Evolutionary conservation across 1,140 invertebrate species (phyloP).

Genomic region (Cyclargus thomasi): DNA sequence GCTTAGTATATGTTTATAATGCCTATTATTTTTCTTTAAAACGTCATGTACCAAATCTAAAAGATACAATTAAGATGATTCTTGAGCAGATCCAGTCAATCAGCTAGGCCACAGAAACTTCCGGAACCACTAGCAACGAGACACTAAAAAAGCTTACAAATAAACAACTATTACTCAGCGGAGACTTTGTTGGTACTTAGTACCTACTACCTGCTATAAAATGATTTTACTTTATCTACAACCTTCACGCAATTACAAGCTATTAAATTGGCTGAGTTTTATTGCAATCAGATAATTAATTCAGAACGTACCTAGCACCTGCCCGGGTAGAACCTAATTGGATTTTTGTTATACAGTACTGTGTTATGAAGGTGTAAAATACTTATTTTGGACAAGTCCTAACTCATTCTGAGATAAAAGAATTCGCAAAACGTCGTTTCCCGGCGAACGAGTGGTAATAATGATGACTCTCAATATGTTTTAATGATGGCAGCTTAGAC

Average conservation of each 20-base stretch:
- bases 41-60: too few species aligned
- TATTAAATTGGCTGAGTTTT: neutral
- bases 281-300: conserved; percentile 3
- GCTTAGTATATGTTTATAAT: too few species aligned
- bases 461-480: neutral
- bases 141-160: too few species aligned
- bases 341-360: neutral
- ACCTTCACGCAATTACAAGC: conserved; percentile 2
- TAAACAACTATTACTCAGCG: too few species aligned
- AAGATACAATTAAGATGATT: too few species aligned
- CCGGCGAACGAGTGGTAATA: neutral
- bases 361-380: neutral
- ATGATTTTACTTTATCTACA: neutral
- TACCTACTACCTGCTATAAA: neutral
- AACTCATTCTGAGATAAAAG: neutral
- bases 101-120: too few species aligned
- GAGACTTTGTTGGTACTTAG: neutral
- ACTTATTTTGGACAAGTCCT: too few species aligned
- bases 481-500: neutral
- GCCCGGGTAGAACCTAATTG: neutral
- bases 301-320: neutral
- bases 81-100: too few species aligned
- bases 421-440: neutral
- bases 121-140: too few species aligned
- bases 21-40: too few species aligned